Evolutionary conservation across 1,140 invertebrate species (phyloP).

Genomic region (Diachasmimorpha longicaudata): DNA sequence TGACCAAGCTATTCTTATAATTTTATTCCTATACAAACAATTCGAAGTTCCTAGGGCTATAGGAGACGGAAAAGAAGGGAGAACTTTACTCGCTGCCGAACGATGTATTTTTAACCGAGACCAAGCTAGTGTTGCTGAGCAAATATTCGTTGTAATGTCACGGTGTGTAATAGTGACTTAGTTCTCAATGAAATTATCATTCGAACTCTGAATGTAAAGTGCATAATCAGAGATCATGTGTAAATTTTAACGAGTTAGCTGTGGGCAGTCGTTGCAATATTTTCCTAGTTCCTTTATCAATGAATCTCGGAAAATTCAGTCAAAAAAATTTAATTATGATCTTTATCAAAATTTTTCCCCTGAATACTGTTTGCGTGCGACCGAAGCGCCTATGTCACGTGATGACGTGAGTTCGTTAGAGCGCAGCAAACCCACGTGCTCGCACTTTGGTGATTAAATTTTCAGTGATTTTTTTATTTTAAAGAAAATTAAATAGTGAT

Average conservation of each 20-base stretch:
- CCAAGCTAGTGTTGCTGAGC: slow-evolving; percentile 12
- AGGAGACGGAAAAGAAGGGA: not conserved
- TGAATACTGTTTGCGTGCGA: not conserved
- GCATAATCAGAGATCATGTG: too few species aligned
- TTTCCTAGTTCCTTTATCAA: too few species aligned
- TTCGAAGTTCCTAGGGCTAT: not conserved
- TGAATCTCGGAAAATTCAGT: too few species aligned
- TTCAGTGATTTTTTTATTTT: not conserved
- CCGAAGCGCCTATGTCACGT: not conserved
- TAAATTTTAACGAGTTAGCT: too few species aligned
- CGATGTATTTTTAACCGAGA: slow-evolving; percentile 12
- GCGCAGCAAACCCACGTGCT: not conserved
- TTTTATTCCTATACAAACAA: not conserved
- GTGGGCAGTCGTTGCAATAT: too few species aligned
- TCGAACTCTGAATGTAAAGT: not conserved
- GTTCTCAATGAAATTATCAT: not conserved
- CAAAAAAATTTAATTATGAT: not conserved
- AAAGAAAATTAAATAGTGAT: not conserved
- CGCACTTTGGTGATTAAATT: not conserved
- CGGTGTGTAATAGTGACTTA: not conserved
- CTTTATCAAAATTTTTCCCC: not conserved
- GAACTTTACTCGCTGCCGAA: not conserved
- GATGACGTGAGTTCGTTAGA: not conserved
- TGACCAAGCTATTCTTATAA: not conserved
- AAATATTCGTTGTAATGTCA: not conserved